Base-by-base conservation (phyloP, 2,113 vertebrate genomes). In the Eolophus roseicapilla region DNA sequence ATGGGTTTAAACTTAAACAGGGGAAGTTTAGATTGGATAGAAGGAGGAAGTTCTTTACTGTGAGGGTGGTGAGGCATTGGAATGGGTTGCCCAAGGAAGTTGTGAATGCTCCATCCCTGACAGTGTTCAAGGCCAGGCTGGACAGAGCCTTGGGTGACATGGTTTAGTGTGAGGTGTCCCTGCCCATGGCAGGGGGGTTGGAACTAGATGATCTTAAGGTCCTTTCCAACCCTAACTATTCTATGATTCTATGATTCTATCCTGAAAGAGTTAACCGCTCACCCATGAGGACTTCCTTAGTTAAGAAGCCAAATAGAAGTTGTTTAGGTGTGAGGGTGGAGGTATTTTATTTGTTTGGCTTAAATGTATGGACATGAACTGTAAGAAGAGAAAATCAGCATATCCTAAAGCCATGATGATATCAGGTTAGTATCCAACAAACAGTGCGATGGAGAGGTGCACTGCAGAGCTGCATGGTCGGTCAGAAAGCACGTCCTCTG, bases 361-460 rank as follows among this genome's bases (percentile, higher is more conserved):
- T 87, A 79, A 95, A 90, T 88, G 44, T 89, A 21, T 55, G 50
- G 28, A 41, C 13, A 4, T 79, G 67, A 87, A 18, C 69, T 52
- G n/a, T 28, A 74, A 53, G 90, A 90, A 82, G 37, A 90, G 64
- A 84, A 93, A 95, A 75, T 81, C 59, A 86, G 44, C 50, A 44
- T 63, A 39, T 97, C 70, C 80, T 97, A 92, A 92, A 90, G 71
- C 86, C 49, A 23, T 78, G 81, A 49, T 96, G 75, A 44, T 71
- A 50, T 10, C 13, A 7, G 52, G 44, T 94, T 81, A 53, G 73
- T 84, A 92, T 94, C 90, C 39, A 94, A 83, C 70, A 80, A 93
- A 59, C 75, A 78, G 86, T 10, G 4, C 88, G 39, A 75, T 85
- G 47, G 57, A 78, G 92, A 65, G 71, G 44, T 79, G 49, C 37